Base-by-base conservation (phyloP, 2,797 vertebrate genomes). In the Rhynchonycteris naso region DNA sequence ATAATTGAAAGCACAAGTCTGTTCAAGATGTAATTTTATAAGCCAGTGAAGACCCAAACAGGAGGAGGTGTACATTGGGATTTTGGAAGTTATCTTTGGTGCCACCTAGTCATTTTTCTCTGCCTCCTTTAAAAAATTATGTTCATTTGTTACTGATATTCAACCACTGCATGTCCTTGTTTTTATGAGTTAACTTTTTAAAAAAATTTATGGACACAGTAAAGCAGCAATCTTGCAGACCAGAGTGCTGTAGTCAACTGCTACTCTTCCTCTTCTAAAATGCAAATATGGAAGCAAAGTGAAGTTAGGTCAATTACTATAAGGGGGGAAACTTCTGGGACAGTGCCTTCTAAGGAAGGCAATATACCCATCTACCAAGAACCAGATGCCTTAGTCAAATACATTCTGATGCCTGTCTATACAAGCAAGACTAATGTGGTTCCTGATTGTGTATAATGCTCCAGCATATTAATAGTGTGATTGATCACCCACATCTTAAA, bases 1-100 rank as follows among this genome's bases (percentile, higher is more conserved):
- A 90, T 68, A 88, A 21, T 85, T 38, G 19, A 92, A 76, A 66
- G 35, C 22, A 15, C 8, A 80, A 33, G 4, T 84, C 78, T 88
- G 66, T 72, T 93, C 13, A 86, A 85, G 65, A 54, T 63, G 28
- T 59, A 58, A 52, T 83, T 74, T 91, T 83, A 63, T 4, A 96
- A 79, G 28, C 9, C 33, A 9, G 80, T 43, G 50, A 88, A 92
- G 50, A 69, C 19, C 30, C 65, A 68, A 54, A 56, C 4, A 69
- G 8, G 13, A 61, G 65, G 74, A n/a, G 2, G 10, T 2, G 11
- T 22, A 21, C 2, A 43, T 0, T 26, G 9, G 7, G 7, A 80
- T 52, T 88, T 83, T 33, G 22, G 92, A 90, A 26, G 24, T 58
- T 28, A 12, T 63, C 3, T 69, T 86, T 82, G 21, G 4, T 30